phyloP scores from a whole-genome alignment of 2,797 vertebrate genomes.

The Xenopus petersii region DNA sequence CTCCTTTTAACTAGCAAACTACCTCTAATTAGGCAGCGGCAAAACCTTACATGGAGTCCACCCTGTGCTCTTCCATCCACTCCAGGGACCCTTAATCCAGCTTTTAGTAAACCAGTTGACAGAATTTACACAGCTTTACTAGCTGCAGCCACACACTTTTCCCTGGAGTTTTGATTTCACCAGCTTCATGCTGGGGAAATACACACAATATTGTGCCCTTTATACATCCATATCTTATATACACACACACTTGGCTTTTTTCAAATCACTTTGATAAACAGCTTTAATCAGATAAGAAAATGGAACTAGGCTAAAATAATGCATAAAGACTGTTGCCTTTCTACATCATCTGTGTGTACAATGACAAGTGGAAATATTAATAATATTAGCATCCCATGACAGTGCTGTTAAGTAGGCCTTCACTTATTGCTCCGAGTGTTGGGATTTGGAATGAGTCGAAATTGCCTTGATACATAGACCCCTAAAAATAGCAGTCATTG shows the following conservation, averaged over 20 bases:
- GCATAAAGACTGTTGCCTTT: constrained; percentile 1
- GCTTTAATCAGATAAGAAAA: constrained; percentile 10
- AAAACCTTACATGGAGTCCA: too few species aligned
- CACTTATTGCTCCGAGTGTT: constrained; percentile 33
- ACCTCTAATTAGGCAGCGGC: too few species aligned
- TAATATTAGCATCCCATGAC: constrained; percentile 6
- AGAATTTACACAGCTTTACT: too few species aligned
- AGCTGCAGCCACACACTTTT: too few species aligned
- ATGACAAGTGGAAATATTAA: neutral
- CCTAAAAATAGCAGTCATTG: constrained; percentile 23
- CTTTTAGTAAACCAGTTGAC: too few species aligned
- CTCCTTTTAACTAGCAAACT: too few species aligned
- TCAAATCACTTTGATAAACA: constrained; percentile 7
- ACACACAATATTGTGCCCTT: too few species aligned
- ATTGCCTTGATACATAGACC: constrained; percentile 19
- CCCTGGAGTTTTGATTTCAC: too few species aligned
- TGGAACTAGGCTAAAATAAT: neutral
- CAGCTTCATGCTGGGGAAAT: too few species aligned
- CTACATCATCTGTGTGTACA: constrained; percentile 11
- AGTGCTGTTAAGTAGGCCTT: constrained; percentile 22
- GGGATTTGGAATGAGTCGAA: constrained; percentile 25
- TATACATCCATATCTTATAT: too few species aligned
- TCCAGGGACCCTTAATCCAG: too few species aligned
- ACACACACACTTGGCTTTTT: neutral
- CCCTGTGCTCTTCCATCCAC: too few species aligned